Percentiles rank a stretch among this genome's conserved stretches.
phyloP scores from a whole-genome alignment of 2,888 invertebrate species.

The Agrochola lota region DNA sequence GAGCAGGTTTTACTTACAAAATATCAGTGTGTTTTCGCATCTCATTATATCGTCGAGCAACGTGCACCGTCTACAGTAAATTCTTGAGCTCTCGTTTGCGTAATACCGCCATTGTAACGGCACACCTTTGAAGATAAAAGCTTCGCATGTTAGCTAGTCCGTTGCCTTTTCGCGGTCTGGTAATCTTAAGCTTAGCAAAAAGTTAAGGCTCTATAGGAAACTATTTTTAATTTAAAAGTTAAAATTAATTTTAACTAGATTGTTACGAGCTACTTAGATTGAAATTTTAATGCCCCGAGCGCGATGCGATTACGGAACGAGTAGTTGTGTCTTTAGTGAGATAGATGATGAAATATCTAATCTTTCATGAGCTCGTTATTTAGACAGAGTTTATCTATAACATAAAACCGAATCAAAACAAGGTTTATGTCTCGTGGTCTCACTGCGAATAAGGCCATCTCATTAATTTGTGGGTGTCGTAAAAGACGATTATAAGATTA shows the following conservation, averaged over 20 bases:
- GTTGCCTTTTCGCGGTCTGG: constrained; percentile 79
- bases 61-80: constrained; percentile 75
- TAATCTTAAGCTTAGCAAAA: constrained; percentile 67
- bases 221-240: constrained; percentile 64
- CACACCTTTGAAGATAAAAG: constrained; percentile 85
- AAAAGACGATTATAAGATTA: constrained; percentile 53
- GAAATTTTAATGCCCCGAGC: constrained; percentile 41
- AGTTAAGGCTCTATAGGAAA: constrained; percentile 49
- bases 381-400: constrained; percentile 5
- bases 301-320: constrained; percentile 35
- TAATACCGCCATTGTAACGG: constrained; percentile 82
- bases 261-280: constrained; percentile 43
- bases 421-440: constrained; percentile 31
- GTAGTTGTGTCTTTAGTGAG: constrained; percentile 30
- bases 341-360: constrained; percentile 15
- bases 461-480: constrained; percentile 49
- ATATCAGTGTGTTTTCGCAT: constrained; percentile 77
- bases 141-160: constrained; percentile 74
- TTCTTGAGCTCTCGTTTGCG: constrained; percentile 82
- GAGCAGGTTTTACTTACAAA: constrained; percentile 69
- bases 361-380: constrained; percentile 12
- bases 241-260: constrained; percentile 55
- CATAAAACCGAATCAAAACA: constrained; percentile 48
- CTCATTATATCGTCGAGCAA: constrained; percentile 79
- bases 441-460: constrained; percentile 24